Conservation (phyloP, 2,888 invertebrate species). For the Diachrysia chrysitis region DNA sequence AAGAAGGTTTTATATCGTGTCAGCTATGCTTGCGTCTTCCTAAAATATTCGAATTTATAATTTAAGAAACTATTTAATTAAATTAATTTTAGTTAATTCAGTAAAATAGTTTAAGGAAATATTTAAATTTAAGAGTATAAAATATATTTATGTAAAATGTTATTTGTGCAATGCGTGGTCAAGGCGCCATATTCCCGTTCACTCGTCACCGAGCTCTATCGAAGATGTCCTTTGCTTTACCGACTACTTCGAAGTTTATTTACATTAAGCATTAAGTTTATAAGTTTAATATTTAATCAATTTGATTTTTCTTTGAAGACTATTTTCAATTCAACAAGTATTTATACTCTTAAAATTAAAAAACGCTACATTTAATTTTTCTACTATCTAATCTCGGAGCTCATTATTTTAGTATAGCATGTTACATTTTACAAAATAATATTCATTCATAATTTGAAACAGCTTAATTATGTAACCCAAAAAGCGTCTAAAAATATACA, state of each 20-base stretch:
- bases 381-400: no score
- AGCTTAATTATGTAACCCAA: conserved; percentile 1
- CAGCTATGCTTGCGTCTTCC: no score
- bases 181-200: conserved; percentile 60
- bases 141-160: conserved; percentile 29
- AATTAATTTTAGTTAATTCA: background rate
- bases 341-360: no score
- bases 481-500: conserved; percentile 14
- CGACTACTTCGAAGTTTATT: conserved; percentile 45
- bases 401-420: background rate
- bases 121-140: background rate
- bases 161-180: conserved; percentile 52
- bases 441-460: conserved; percentile 9
- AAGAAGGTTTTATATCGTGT: background rate
- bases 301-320: conserved; percentile 1
- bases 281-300: conserved; percentile 20
- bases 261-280: conserved; percentile 25
- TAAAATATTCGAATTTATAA: no score
- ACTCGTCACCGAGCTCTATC: conserved; percentile 61
- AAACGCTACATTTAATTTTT: background rate
- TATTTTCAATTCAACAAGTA: background rate
- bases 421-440: background rate
- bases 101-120: no score
- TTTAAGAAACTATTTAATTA: background rate
- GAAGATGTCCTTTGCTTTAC: conserved; percentile 38